Percentiles rank a stretch among this genome's conserved stretches.
These are phyloP conservation scores for Orthonevra nobilis DNA, from an alignment of 2,888 invertebrate genomes.

Conservation along the genomic window DNA sequence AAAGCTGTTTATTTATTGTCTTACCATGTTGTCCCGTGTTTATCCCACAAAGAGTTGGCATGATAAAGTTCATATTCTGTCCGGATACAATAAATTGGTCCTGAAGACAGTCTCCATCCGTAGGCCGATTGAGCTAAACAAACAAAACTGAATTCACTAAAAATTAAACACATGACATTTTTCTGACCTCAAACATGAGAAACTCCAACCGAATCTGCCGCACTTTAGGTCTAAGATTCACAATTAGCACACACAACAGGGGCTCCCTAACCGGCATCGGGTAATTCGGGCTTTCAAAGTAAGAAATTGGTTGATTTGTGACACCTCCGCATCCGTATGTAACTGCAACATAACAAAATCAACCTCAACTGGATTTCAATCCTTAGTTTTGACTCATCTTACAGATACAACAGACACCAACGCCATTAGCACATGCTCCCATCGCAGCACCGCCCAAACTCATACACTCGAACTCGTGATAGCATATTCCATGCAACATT, in stretches of 20 bases:
- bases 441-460: slow-evolving; percentile 83
- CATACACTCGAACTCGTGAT: slow-evolving; percentile 85
- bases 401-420: slow-evolving; percentile 89
- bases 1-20: no score
- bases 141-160: slow-evolving; percentile 12
- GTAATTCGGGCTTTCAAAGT: slow-evolving; percentile 87
- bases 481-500: slow-evolving; percentile 86
- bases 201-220: slow-evolving; percentile 87
- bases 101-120: slow-evolving; percentile 84
- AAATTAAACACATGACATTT: neutral
- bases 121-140: slow-evolving; percentile 85
- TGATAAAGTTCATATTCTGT: slow-evolving; percentile 85
- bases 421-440: slow-evolving; percentile 87
- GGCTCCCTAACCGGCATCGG: slow-evolving; percentile 83
- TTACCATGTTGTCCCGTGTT: slow-evolving; percentile 89
- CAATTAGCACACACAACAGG: slow-evolving; percentile 84
- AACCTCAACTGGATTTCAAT: neutral
- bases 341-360: slow-evolving; percentile 80
- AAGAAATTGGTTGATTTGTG: slow-evolving; percentile 83
- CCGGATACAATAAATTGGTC: slow-evolving; percentile 88
- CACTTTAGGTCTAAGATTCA: slow-evolving; percentile 83
- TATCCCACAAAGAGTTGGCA: slow-evolving; percentile 88
- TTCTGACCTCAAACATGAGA: slow-evolving; percentile 84
- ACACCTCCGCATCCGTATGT: slow-evolving; percentile 85
- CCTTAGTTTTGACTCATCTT: no score